Evolutionary conservation across 2,113 vertebrate genomes (phyloP).

Genomic region (Nycticebus coucang): DNA sequence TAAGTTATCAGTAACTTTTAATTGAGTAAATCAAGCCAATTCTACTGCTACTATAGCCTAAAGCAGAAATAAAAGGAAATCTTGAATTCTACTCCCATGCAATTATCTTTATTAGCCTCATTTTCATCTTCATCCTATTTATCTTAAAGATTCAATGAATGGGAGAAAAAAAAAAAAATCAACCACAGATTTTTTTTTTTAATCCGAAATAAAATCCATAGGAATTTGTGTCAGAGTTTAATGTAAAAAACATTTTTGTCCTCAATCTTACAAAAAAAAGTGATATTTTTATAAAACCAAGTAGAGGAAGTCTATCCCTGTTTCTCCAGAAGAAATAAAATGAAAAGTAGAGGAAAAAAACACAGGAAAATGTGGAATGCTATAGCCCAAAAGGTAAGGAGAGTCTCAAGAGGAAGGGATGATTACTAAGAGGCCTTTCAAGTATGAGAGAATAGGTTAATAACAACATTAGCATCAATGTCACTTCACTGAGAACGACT

Average conservation of each 20-base stretch:
- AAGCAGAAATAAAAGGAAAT: slow-evolving; percentile 9
- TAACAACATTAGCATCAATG: neutral
- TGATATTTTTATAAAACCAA: neutral
- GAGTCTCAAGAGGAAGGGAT: neutral
- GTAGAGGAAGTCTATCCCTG: neutral
- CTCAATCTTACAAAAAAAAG: neutral
- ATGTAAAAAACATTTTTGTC: neutral
- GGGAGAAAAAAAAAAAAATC: neutral
- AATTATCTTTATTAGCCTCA: slow-evolving; percentile 35
- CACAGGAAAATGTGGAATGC: neutral
- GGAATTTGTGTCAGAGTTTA: slow-evolving; percentile 19
- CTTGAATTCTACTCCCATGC: neutral
- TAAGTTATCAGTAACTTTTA: neutral
- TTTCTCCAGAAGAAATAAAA: slow-evolving; percentile 10
- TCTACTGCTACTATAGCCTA: slow-evolving; percentile 2
- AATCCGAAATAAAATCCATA: slow-evolving; percentile 7
- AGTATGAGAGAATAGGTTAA: neutral
- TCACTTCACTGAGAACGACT: neutral
- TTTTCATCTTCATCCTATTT: slow-evolving; percentile 7
- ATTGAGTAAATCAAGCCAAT: neutral
- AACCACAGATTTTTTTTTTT: neutral
- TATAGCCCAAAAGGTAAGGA: neutral
- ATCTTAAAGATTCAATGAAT: slow-evolving; percentile 1
- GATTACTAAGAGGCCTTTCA: neutral
- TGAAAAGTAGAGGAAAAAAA: neutral